phyloP scores from a whole-genome alignment of 2,113 vertebrate species.

The Zosterops japonicus region DNA sequence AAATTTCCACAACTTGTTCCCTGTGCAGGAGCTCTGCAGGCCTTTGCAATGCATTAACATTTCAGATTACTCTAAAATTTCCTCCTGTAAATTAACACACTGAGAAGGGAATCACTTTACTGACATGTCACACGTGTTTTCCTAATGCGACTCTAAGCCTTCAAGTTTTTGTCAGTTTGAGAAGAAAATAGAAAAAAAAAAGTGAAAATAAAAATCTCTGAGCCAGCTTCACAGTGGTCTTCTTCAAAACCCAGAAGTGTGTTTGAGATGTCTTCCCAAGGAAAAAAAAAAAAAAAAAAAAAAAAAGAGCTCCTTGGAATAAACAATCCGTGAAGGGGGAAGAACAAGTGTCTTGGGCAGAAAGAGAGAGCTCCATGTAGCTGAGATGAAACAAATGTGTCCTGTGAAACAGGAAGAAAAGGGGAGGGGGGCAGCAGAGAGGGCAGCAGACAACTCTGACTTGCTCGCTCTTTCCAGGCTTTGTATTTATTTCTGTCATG shows the following conservation, averaged over 20 bases:
- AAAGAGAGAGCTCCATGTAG: not conserved
- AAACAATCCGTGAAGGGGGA: not conserved
- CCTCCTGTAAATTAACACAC: not conserved
- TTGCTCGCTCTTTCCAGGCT: slow-evolving; percentile 56
- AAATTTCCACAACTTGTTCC: not conserved
- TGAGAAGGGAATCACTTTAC: not conserved
- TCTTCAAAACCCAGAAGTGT: not conserved
- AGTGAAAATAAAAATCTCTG: not conserved
- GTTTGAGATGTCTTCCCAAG: not conserved
- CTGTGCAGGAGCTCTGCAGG: not conserved
- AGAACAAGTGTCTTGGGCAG: slow-evolving; percentile 29
- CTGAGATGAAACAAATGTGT: slow-evolving; percentile 41
- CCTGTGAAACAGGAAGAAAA: slow-evolving; percentile 53
- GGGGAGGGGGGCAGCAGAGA: slow-evolving; percentile 21
- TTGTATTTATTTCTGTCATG: slow-evolving; percentile 67
- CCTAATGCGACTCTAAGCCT: not conserved
- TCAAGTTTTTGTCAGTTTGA: not conserved
- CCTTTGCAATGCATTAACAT: not conserved
- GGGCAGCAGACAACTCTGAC: slow-evolving; percentile 53
- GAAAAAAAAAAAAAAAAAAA: not conserved
- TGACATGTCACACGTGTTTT: not conserved
- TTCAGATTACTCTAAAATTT: not conserved
- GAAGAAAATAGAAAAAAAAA: not conserved
- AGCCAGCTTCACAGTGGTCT: fast-evolving
- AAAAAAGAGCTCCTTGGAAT: not conserved